A percentile compares a stretch with the other conserved stretches of the same genome.
These are phyloP conservation scores for Xenus cinereus DNA, from an alignment of 2,113 vertebrate genomes.

Conservation along the genomic window DNA sequence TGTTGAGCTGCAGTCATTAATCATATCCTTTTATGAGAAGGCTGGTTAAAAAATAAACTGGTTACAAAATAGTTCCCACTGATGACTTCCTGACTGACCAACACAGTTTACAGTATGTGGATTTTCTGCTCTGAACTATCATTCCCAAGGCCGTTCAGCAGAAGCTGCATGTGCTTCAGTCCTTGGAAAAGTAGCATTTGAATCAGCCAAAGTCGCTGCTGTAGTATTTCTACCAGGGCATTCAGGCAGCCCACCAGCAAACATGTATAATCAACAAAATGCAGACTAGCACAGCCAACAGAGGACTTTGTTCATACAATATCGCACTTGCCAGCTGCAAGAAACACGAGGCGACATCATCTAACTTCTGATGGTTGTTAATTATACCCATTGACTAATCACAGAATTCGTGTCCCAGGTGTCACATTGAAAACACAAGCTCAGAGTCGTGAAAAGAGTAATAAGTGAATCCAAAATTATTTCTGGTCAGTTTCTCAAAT, in stretches of 20 bases:
- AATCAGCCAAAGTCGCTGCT: neutral
- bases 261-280: neutral
- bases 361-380: neutral
- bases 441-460: neutral
- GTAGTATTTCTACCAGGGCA: neutral
- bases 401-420: neutral
- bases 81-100: neutral
- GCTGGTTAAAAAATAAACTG: neutral
- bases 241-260: neutral
- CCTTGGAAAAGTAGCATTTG: neutral
- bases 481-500: neutral
- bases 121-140: neutral
- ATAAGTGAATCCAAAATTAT: neutral
- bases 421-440: neutral
- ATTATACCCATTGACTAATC: neutral
- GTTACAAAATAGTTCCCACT: neutral
- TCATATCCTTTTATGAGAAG: neutral
- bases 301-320: neutral
- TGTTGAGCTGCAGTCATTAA: neutral
- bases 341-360: accelerated
- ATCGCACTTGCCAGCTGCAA: neutral
- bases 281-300: neutral
- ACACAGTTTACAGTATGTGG: neutral
- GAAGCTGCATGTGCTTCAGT: neutral
- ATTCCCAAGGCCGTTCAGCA: neutral